Evolutionary conservation across 2,113 vertebrate genomes (phyloP).

Genomic region (Willisornis vidua): DNA sequence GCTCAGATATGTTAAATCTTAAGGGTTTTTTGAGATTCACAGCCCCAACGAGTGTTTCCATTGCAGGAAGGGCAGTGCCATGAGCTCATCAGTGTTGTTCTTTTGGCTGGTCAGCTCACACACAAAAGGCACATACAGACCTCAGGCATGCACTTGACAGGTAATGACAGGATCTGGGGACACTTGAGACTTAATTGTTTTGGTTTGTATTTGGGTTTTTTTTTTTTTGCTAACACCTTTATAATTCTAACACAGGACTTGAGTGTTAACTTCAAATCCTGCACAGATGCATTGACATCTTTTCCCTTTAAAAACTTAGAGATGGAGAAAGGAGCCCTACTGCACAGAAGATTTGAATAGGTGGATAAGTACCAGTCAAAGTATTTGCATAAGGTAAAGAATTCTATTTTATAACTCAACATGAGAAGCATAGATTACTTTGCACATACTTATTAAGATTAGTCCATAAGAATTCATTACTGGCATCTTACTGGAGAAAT

Average conservation of each 20-base stretch:
- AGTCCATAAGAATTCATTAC: slow-evolving; percentile 60
- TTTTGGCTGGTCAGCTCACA: background rate
- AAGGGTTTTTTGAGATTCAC: background rate
- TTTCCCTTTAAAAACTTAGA: slow-evolving; percentile 33
- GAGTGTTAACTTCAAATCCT: slow-evolving; percentile 26
- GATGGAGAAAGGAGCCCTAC: slow-evolving; percentile 29
- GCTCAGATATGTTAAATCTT: background rate
- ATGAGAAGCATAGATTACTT: slow-evolving; percentile 48
- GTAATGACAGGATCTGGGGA: background rate
- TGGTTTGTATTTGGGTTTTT: background rate
- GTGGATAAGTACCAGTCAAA: slow-evolving; percentile 50
- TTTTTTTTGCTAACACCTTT: background rate
- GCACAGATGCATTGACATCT: background rate
- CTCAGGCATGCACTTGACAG: background rate
- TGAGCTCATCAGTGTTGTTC: background rate
- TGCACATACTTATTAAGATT: slow-evolving; percentile 61
- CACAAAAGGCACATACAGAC: background rate
- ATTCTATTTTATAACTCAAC: slow-evolving; percentile 60
- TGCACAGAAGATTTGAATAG: slow-evolving; percentile 51
- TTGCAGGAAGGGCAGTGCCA: background rate
- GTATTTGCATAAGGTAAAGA: slow-evolving; percentile 58
- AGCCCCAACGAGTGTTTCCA: fast-evolving
- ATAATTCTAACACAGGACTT: background rate
- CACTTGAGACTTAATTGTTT: background rate
- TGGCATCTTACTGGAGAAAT: slow-evolving; percentile 62